Evolutionary conservation across 2,797 vertebrate genomes (phyloP).

Genomic region (Acomys russatus): DNA sequence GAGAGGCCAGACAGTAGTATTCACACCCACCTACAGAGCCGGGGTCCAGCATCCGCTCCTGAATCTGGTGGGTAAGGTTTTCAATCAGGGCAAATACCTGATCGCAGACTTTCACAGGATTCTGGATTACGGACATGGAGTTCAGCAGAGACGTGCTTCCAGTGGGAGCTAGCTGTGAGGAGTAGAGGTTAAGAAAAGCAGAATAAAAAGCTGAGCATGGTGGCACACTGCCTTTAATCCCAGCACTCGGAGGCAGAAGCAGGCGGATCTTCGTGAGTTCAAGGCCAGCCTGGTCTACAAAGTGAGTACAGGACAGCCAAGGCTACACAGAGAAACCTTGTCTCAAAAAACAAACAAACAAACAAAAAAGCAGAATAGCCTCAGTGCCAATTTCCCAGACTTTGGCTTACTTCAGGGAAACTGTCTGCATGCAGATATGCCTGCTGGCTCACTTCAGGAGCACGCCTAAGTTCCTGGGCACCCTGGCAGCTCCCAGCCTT

Average conservation of each 20-base stretch:
- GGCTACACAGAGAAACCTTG: no score
- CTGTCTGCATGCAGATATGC: neutral
- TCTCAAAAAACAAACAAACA: no score
- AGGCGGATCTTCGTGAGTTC: no score
- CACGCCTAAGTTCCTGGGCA: neutral
- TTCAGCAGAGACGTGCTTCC: slow-evolving; percentile 94
- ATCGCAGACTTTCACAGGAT: slow-evolving; percentile 96
- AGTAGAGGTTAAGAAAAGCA: slow-evolving; percentile 40
- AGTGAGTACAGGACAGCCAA: no score
- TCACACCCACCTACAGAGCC: slow-evolving; percentile 93
- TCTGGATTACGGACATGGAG: slow-evolving; percentile 96
- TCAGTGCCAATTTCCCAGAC: neutral
- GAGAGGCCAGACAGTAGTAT: neutral
- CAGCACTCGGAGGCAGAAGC: no score
- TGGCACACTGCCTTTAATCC: no score
- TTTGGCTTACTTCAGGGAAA: neutral
- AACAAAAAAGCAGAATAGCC: neutral
- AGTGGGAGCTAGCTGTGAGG: slow-evolving; percentile 94
- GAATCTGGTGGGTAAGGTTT: slow-evolving; percentile 97
- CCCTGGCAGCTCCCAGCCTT: neutral
- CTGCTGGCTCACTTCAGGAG: neutral
- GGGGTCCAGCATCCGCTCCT: slow-evolving; percentile 95
- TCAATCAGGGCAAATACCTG: slow-evolving; percentile 96
- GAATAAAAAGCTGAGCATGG: neutral
- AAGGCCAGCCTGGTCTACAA: no score